Evolutionary conservation across 2,797 vertebrate species (phyloP).

Genomic region (Pyrocephalus nanus): DNA sequence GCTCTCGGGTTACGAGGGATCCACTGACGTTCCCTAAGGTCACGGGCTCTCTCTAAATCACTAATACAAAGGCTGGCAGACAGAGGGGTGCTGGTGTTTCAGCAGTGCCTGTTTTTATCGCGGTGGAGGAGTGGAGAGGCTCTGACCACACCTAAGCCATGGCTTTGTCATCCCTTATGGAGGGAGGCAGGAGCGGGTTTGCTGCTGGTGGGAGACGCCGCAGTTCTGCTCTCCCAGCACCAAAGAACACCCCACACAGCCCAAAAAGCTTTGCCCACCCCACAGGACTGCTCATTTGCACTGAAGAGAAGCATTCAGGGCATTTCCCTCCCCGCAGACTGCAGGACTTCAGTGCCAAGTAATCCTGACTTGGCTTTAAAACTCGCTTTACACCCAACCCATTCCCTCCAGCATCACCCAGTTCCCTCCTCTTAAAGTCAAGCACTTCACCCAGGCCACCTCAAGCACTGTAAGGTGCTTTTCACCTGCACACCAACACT

Average conservation of each 20-base stretch:
- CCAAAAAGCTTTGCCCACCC: rapidly evolving
- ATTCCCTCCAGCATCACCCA: neutral
- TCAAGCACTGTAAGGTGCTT: neutral
- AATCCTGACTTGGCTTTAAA: neutral
- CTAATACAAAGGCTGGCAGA: neutral
- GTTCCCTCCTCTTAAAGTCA: neutral
- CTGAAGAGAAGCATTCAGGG: rapidly evolving
- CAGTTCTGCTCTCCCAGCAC: neutral
- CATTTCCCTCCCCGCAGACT: too few species aligned
- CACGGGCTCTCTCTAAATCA: neutral
- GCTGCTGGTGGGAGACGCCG: neutral
- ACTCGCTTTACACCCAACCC: rapidly evolving
- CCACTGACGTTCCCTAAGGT: neutral
- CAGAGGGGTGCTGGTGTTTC: neutral
- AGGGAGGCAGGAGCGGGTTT: neutral
- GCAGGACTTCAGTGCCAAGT: neutral
- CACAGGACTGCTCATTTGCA: rapidly evolving
- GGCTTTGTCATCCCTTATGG: neutral
- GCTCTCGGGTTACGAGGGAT: neutral
- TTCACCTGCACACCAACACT: neutral
- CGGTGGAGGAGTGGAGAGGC: neutral
- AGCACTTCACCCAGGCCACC: neutral
- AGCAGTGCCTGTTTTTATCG: neutral
- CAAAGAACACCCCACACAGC: neutral
- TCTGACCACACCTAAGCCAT: neutral